phyloP scores from a whole-genome alignment of 2,113 vertebrate species.

The Nyctibius bracteatus region DNA sequence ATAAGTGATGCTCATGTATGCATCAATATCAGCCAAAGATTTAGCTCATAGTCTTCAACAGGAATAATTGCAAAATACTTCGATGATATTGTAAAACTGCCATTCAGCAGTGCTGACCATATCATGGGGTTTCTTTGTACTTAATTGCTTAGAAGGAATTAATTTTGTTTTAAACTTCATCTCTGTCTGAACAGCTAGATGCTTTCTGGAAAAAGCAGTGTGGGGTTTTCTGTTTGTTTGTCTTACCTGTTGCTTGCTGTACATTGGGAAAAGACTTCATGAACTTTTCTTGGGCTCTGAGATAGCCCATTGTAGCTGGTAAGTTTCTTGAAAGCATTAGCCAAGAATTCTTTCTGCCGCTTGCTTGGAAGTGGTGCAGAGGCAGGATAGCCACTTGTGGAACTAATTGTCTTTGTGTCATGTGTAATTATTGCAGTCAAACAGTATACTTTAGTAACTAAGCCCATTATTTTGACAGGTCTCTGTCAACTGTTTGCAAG shows the following conservation, averaged over 20 bases:
- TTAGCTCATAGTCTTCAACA: background rate
- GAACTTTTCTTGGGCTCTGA: background rate
- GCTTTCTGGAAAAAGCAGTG: background rate
- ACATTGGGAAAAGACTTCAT: background rate
- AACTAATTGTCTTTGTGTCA: background rate
- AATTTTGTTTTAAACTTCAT: background rate
- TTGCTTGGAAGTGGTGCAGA: background rate
- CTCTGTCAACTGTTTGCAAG: background rate
- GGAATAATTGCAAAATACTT: background rate
- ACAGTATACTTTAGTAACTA: background rate
- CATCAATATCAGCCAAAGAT: background rate
- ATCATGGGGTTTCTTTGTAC: background rate
- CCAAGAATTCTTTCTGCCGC: background rate
- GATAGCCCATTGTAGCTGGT: background rate
- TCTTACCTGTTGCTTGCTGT: background rate
- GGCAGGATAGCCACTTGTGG: background rate
- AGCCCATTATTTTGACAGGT: background rate
- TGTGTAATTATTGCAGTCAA: background rate
- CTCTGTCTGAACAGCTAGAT: background rate
- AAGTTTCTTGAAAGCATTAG: background rate
- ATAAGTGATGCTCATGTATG: background rate
- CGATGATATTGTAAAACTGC: background rate
- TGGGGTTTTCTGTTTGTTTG: background rate
- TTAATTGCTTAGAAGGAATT: background rate
- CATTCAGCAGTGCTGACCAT: background rate